Base-by-base conservation (phyloP, 2,888 invertebrate genomes). In the Scaptomyza polygonia region DNA sequence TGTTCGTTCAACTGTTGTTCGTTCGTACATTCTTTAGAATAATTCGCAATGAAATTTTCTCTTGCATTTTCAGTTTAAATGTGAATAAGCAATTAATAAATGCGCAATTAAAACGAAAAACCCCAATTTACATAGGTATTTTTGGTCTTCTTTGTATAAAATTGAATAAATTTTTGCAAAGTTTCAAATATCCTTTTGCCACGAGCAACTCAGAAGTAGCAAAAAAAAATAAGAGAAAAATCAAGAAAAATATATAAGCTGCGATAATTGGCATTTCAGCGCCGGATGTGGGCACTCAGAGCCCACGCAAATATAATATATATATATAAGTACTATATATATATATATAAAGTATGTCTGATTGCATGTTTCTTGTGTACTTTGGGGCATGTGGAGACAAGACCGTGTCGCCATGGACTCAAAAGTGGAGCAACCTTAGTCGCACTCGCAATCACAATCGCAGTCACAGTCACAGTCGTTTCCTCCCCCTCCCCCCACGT, bases 191-290 rank as follows among this genome's bases (percentile, higher is more conserved):
- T 25, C 25, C 25, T 25, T 25, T 25, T 25, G 25, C 25, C 30
- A 32, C 11, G 30, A 0, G 30, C 30, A 32, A 5, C 32, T 25
- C 12, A 12, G 3, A 32, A 34, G 34, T n/a, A 34, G 12, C 5
- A 11, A 12, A 12, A 32, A 32, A 12, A 1, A 12, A n/a, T n/a
- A 12, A 32, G 34, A 12, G n/a, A 34, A 21, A 1, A 21, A 21
- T 21, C 3, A n/a, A n/a, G 5, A 12, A 62, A 42, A 30, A 29
- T n/a, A n/a, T n/a, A 48, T 48, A 16, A 56, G 30, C 40, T 49
- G 79, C 67, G 67, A 86, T 86, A 83, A 80, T 86, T 83, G 84
- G 80, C 77, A 80, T 62, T 80, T 78, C 74, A 81, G 64, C 64
- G 71, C 65, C 86, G 85, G 86, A 84, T 86, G 86, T 71, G 74